These are phyloP conservation scores for Dolichallabes microphthalmus DNA, from an alignment of 2,113 vertebrate genomes.

Conservation along the genomic window DNA sequence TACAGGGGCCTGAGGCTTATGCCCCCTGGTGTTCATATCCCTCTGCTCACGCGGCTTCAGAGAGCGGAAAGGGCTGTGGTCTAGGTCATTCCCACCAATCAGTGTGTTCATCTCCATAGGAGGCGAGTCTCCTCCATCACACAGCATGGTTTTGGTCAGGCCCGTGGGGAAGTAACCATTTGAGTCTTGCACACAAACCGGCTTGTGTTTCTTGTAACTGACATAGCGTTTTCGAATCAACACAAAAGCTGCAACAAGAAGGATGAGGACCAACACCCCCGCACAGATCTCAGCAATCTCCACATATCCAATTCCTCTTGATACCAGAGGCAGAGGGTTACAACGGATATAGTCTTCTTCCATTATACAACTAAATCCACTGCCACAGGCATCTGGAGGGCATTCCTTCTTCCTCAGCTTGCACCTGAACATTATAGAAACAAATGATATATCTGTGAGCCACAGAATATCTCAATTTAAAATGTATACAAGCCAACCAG, in stretches of 20 bases:
- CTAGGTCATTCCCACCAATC: constrained; percentile 70
- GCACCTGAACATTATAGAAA: constrained; percentile 71
- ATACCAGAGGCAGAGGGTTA: constrained; percentile 58
- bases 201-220: constrained; percentile 78
- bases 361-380: constrained; percentile 70
- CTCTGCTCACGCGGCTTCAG: constrained; percentile 66
- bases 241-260: constrained; percentile 67
- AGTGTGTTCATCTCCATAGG: constrained; percentile 81
- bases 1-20: constrained; percentile 76
- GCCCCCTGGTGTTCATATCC: constrained; percentile 52
- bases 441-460: background rate
- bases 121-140: constrained; percentile 67
- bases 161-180: constrained; percentile 82
- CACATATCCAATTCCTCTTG: constrained; percentile 54
- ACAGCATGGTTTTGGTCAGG: constrained; percentile 77
- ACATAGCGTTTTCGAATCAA: constrained; percentile 73
- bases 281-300: constrained; percentile 78
- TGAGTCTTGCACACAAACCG: constrained; percentile 83
- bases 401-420: constrained; percentile 72
- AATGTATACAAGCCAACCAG: background rate
- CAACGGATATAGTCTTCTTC: constrained; percentile 67
- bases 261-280: constrained; percentile 64
- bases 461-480: background rate
- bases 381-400: constrained; percentile 72
- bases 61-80: constrained; percentile 72